Conservation (phyloP, 2,113 vertebrate genomes). For the Ammodytes marinus region DNA sequence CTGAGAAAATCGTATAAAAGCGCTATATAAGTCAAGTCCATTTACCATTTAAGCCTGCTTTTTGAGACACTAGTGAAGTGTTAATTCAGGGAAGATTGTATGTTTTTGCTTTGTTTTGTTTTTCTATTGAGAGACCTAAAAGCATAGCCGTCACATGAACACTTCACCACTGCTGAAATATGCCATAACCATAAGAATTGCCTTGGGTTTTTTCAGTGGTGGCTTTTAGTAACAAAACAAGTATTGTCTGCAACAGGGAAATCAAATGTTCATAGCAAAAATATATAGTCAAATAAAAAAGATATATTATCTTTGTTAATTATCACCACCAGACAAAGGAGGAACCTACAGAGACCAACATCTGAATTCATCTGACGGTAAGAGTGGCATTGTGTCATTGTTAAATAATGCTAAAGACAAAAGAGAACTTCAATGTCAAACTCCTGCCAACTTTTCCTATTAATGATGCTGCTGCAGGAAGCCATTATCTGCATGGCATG, state of each 20-base stretch:
- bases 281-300: neutral
- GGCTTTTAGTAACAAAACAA: neutral
- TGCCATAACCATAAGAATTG: neutral
- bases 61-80: neutral
- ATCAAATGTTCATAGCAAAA: neutral
- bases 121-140: neutral
- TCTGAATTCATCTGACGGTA: neutral
- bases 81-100: neutral
- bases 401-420: neutral
- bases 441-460: neutral
- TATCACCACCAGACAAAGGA: neutral
- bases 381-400: neutral
- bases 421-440: neutral
- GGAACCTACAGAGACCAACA: neutral
- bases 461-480: constrained; percentile 2
- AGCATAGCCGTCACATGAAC: neutral
- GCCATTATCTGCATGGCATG: neutral
- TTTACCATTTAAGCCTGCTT: too few species aligned
- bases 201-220: neutral
- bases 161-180: neutral
- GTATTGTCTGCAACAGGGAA: neutral
- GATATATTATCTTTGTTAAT: neutral
- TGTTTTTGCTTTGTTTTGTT: neutral
- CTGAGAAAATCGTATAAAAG: too few species aligned
- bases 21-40: too few species aligned